Conservation (phyloP, 2,797 vertebrate genomes). For the Acipenser transmontanus region DNA sequence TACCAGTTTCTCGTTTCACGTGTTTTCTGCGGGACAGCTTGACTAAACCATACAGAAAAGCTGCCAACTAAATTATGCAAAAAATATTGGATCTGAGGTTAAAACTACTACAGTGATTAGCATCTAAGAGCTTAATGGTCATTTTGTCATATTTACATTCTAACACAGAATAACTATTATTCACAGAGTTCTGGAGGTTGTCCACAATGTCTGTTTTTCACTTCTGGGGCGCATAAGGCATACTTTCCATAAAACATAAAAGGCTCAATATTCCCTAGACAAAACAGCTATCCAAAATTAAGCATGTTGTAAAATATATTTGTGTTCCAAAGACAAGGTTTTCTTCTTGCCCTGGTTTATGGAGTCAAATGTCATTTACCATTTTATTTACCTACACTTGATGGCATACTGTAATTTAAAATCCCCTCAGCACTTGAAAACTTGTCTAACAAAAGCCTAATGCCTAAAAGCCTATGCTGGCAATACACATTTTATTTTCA, state of each 20-base stretch:
- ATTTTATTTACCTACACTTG: no score
- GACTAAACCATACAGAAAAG: background rate
- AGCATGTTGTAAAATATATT: slow-evolving; percentile 18
- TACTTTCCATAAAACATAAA: slow-evolving; percentile 39
- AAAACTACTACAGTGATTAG: slow-evolving; percentile 21
- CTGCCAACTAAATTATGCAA: background rate
- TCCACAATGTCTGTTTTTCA: slow-evolving; percentile 54
- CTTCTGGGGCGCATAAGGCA: slow-evolving; percentile 44
- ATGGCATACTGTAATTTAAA: no score
- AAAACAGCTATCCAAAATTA: slow-evolving; percentile 23
- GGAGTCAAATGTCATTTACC: no score
- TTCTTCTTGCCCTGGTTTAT: slow-evolving; percentile 12
- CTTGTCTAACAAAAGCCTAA: no score
- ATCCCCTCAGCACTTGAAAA: no score
- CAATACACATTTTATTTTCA: no score
- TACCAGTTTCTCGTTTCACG: no score
- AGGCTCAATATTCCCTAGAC: slow-evolving; percentile 36
- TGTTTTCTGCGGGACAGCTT: background rate
- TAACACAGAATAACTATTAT: slow-evolving; percentile 56
- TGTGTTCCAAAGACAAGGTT: slow-evolving; percentile 21
- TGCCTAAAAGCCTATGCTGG: no score
- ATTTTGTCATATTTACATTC: slow-evolving; percentile 42
- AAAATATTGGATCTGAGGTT: slow-evolving; percentile 9
- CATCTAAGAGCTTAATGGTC: slow-evolving; percentile 51
- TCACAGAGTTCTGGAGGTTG: slow-evolving; percentile 39